A percentile compares a stretch with the other conserved stretches of the same genome.
Conservation (phyloP, 2,888 invertebrate genomes). For the Crematogaster levior region DNA sequence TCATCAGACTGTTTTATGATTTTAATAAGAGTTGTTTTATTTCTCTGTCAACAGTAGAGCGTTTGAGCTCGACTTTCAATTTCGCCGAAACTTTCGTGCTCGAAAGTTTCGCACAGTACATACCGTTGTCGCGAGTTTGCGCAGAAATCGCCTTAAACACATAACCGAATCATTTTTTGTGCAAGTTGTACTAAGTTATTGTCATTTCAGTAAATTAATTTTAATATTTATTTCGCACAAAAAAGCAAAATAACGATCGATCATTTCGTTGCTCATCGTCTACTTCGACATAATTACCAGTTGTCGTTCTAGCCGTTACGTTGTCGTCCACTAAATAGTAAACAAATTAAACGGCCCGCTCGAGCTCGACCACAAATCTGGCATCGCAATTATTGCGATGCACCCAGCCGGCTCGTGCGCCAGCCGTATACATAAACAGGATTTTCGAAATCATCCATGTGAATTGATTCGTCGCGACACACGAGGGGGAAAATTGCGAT, state of each 20-base stretch:
- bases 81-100: conserved; percentile 27
- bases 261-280: conserved; percentile 28
- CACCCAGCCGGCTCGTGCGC: conserved; percentile 58
- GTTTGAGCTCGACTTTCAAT: conserved; percentile 36
- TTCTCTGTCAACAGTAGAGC: conserved; percentile 71
- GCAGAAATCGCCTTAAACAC: conserved; percentile 6
- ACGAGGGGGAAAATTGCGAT: conserved; percentile 51
- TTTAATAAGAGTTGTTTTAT: conserved; percentile 80
- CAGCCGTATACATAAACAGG: conserved; percentile 50
- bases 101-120: conserved; percentile 35
- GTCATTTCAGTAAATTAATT: conserved; percentile 22
- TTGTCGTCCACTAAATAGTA: conserved; percentile 75
- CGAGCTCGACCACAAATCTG: conserved; percentile 77
- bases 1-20: conserved; percentile 77
- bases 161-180: neutral
- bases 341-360: conserved; percentile 80
- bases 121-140: neutral
- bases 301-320: conserved; percentile 47
- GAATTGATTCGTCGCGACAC: conserved; percentile 63
- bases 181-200: neutral
- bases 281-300: conserved; percentile 29
- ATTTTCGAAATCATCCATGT: conserved; percentile 65
- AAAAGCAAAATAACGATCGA: conserved; percentile 1
- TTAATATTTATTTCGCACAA: conserved; percentile 24
- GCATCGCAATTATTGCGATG: conserved; percentile 78